A percentile compares a stretch with the other conserved stretches of the same genome.
phyloP scores from a whole-genome alignment of 2,888 invertebrate species.

The Eupithecia exiguata region DNA sequence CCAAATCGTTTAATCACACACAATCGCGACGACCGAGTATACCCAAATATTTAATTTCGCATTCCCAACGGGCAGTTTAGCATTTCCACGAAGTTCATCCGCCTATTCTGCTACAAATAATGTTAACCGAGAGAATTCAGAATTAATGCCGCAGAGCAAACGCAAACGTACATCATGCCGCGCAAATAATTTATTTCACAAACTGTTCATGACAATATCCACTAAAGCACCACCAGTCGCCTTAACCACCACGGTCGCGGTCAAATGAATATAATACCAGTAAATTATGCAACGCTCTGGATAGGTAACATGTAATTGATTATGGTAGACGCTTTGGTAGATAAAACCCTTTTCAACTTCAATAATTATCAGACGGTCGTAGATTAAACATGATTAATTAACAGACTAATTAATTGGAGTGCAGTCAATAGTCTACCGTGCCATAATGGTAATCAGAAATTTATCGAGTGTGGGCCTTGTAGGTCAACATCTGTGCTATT shows the following conservation, averaged over 20 bases:
- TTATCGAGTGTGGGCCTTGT: not conserved
- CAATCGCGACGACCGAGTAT: not conserved
- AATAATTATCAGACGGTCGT: not conserved
- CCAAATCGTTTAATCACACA: not conserved
- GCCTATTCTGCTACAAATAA: conserved; percentile 28
- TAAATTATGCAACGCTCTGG: not conserved
- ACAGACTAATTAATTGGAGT: conserved; percentile 15
- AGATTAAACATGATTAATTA: not conserved
- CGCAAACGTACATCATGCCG: conserved; percentile 29
- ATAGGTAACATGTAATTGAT: not conserved
- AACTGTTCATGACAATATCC: conserved; percentile 7
- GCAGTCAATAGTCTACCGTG: conserved; percentile 14
- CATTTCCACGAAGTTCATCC: conserved; percentile 28
- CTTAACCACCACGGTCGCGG: not conserved
- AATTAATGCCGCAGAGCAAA: conserved; percentile 29
- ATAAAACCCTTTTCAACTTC: not conserved
- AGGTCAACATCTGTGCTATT: not conserved
- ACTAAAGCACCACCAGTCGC: conserved; percentile 11
- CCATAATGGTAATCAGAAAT: conserved; percentile 5
- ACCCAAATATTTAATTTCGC: conserved; percentile 1
- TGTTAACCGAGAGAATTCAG: conserved; percentile 30
- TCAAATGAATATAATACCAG: not conserved
- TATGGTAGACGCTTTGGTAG: not conserved
- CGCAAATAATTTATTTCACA: conserved; percentile 31
- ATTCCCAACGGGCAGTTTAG: conserved; percentile 10